These are phyloP conservation scores for Peromyscus californicus DNA, from an alignment of 2,113 vertebrate genomes.

Conservation along the genomic window DNA sequence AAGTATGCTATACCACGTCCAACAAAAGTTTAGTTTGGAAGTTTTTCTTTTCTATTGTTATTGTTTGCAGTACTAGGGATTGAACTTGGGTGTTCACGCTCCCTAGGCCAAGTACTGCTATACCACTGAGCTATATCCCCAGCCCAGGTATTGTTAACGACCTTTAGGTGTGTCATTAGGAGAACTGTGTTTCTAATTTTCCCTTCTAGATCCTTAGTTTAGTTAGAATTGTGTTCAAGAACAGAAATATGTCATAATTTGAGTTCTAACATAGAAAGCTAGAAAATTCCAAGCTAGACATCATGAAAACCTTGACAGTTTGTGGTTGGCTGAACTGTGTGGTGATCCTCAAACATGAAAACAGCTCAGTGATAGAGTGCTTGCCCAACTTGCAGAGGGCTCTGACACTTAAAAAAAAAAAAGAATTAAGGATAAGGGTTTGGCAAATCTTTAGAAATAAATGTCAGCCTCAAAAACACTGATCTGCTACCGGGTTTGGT, in stretches of 20 bases:
- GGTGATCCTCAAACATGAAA: slow-evolving; percentile 24
- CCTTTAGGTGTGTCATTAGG: slow-evolving; percentile 14
- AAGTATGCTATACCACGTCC: not conserved
- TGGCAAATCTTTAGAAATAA: slow-evolving; percentile 27
- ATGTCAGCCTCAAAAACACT: not conserved
- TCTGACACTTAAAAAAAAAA: not conserved
- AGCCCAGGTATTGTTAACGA: not conserved
- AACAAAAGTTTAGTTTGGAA: not conserved
- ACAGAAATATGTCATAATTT: not conserved
- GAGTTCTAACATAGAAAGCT: slow-evolving; percentile 49
- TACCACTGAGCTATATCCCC: not conserved
- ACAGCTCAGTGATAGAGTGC: not conserved
- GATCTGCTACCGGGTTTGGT: not conserved
- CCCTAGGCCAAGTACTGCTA: not conserved
- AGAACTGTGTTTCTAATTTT: slow-evolving; percentile 41
- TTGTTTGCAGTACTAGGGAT: not conserved
- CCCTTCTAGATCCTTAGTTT: slow-evolving; percentile 16
- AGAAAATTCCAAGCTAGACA: slow-evolving; percentile 26
- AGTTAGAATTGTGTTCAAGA: slow-evolving; percentile 45
- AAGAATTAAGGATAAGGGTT: not conserved
- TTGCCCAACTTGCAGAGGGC: not conserved
- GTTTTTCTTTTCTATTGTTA: not conserved
- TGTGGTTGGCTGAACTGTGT: not conserved
- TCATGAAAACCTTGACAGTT: not conserved
- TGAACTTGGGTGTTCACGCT: not conserved